Base-by-base conservation (phyloP, 92 coral and sea anemone genomes). In the Meandrina meandrites region DNA sequence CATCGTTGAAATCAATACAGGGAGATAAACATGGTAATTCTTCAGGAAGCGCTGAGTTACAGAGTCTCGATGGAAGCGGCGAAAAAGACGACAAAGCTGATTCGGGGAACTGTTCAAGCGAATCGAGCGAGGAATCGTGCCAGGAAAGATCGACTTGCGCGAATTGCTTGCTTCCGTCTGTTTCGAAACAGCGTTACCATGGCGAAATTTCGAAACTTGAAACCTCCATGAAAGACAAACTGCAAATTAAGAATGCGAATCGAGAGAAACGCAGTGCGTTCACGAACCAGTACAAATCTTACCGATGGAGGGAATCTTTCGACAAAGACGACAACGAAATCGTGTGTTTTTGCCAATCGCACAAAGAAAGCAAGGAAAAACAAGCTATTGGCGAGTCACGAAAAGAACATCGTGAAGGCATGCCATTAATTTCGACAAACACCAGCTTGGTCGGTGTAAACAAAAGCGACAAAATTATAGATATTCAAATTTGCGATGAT, bases 181-280 rank as follows among this genome's bases (percentile, higher is more conserved):
- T 91, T 70, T 50, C 51, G 16, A 88, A 87, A 74, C 71, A 93
- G 53, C 89, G 96, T 93, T 84, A 58, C 92, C 93, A 93, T 88
- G 88, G 90, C 37, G 90, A 93, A 35, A 85, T 42, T 16, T 40
- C 76, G 84, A 84, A 82, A 68, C 90, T 75, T 68, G 89, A 90
- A 70, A 75, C 84, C 74, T 80, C 79, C 76, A 82, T n/a, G 60
- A 81, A 80, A 14, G 76, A 71, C 22, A 68, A 88, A 27, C 75
- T 87, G 53, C 88, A 73, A 50, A 80, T 48, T 86, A 82, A 64
- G 78, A 90, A 78, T 31, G 31, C 81, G 71, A 90, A 82, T 78
- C 78, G 82, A 81, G 56, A 88, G 69, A 88, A 87, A 56, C 89
- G 84, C 35, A 75, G 85, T 48, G 72, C 84, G 73, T n/a, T 83